phyloP scores from a whole-genome alignment of 2,113 vertebrate species.

The Patagioenas fasciata region DNA sequence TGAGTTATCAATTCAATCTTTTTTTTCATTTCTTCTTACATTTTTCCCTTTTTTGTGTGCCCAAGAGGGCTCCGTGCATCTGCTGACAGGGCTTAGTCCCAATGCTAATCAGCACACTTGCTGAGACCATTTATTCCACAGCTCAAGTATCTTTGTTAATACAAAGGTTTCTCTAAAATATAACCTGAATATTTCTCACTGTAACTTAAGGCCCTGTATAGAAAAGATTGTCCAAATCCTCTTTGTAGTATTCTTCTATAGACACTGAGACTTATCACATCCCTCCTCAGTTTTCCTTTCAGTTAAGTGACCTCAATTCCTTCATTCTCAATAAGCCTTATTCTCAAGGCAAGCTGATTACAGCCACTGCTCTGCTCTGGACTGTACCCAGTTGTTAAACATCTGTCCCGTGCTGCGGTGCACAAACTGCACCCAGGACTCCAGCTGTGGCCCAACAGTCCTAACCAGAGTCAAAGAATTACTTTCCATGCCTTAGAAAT shows the following conservation, averaged over 20 bases:
- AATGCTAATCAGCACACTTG: neutral
- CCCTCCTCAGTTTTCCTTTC: neutral
- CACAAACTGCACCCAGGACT: neutral
- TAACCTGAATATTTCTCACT: neutral
- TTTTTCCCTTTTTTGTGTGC: neutral
- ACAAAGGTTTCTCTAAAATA: neutral
- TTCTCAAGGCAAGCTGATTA: neutral
- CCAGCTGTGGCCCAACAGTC: neutral
- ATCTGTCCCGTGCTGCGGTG: no score
- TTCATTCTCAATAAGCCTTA: neutral
- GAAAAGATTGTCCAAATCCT: slow-evolving; percentile 21
- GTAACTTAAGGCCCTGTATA: neutral
- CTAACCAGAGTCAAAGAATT: neutral
- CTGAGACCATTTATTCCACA: neutral
- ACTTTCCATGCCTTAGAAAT: neutral
- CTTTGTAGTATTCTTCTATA: neutral
- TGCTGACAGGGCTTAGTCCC: neutral
- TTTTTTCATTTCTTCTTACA: neutral
- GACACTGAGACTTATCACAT: neutral
- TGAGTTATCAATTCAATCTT: neutral
- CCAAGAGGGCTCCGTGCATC: neutral
- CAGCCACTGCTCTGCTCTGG: neutral
- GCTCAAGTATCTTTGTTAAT: neutral
- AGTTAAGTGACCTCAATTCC: neutral
- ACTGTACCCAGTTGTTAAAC: neutral